Base-by-base conservation (phyloP, 2,113 vertebrate genomes). In the Labeo rohita region DNA sequence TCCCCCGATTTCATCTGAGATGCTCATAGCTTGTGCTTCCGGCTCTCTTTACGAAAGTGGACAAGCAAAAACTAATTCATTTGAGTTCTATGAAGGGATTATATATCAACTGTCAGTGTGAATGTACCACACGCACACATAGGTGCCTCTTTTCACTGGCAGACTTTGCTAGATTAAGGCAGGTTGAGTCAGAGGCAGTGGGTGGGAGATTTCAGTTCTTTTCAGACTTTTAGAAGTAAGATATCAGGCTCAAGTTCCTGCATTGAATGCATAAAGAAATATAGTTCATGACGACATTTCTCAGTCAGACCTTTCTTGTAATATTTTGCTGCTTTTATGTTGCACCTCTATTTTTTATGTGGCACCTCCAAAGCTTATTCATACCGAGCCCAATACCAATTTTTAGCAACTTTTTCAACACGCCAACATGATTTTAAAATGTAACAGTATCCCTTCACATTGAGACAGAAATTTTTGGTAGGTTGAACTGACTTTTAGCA, bases 151-250 rank as follows among this genome's bases (percentile, higher is more conserved):
- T 80, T 80, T 81, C 18, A 49, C 68, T 18, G 16, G 36, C 68
- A 49, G 66, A 18, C 78, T 81, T 81, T 81, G 23, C 65, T 86
- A 82, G 78, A 86, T 86, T 75, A 74, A 83, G 68, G 39, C 79
- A 73, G 36, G 68, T 56, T 87, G 86, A 87, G 86, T 87, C 86
- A 87, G 82, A 80, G 75, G 82, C 45, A 52, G 86, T 84, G 75
- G 81, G 86, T 70, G 83, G 83, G 76, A 74, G 70, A 80, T 88
- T 70, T 65, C 66, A 73, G 18, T 61, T 88, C 83, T 54, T 84
- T 87, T 87, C 49, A 83, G 77, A 72, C 36, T 61, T 74, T 23
- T 65, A 66, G 68, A 74, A 59, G 77, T 50, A 73, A 54, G 39
- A 79, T 36, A 56, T 12, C 23, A 45, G 77, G 76, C 68, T 23